phyloP scores from a whole-genome alignment of 2,888 invertebrate genomes.

The Lasioglossum pauxillum region DNA sequence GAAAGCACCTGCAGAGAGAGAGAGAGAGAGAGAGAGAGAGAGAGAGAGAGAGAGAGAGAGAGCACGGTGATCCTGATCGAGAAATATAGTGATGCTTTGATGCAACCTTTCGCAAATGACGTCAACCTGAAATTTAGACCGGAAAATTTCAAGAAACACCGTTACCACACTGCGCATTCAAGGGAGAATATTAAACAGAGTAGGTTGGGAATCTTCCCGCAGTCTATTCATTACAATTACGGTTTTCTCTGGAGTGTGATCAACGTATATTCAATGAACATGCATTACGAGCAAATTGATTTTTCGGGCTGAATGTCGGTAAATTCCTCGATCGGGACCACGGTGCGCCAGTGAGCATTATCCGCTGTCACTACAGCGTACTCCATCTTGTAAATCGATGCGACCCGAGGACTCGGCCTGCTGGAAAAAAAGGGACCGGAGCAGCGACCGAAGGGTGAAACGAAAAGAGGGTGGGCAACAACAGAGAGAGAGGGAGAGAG shows the following conservation, averaged over 20 bases:
- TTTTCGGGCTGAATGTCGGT: neutral
- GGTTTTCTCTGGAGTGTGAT: neutral
- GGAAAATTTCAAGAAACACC: neutral
- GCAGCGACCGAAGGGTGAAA: neutral
- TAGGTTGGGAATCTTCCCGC: neutral
- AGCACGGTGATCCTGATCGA: neutral
- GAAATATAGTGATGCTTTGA: neutral
- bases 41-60: neutral
- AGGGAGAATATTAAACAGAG: neutral
- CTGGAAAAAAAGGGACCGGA: slow-evolving; percentile 23
- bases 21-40: neutral
- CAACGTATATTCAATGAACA: neutral
- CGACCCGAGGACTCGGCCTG: slow-evolving; percentile 22
- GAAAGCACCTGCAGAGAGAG: neutral
- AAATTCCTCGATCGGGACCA: neutral
- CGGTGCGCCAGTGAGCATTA: slow-evolving; percentile 30
- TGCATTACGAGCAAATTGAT: neutral
- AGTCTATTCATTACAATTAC: neutral
- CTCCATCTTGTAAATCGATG: slow-evolving; percentile 51
- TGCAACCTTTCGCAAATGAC: neutral
- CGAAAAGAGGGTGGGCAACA: neutral
- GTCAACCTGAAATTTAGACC: neutral
- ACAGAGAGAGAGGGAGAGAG: neutral
- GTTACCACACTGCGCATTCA: neutral
- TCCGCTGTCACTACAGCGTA: slow-evolving; percentile 41